Conservation (phyloP, 2,888 invertebrate species). For the Erynnis tages region DNA sequence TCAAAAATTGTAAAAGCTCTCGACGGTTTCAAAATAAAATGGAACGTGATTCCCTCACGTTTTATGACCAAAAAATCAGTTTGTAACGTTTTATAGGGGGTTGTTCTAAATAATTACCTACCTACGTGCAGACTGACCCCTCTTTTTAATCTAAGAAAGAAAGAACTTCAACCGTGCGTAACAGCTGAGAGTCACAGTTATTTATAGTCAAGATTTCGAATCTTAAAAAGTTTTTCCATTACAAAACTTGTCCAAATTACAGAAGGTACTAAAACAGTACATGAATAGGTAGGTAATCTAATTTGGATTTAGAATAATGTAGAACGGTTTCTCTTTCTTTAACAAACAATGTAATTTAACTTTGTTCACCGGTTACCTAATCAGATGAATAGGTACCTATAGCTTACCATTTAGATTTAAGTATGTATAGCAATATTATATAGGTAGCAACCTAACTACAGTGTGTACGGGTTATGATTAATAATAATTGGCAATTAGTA, state of each 20-base stretch:
- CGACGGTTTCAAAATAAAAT: background rate
- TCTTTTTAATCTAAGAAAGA: conserved; percentile 54
- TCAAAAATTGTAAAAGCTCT: too few relatives aligned
- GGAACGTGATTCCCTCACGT: conserved; percentile 23
- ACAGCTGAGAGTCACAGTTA: conserved; percentile 77
- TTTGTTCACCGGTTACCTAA: conserved; percentile 2
- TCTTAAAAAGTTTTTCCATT: conserved; percentile 78
- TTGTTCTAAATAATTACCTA: conserved; percentile 71
- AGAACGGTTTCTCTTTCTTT: conserved; percentile 22
- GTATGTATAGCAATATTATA: too few relatives aligned
- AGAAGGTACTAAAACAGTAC: conserved; percentile 27
- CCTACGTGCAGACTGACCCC: conserved; percentile 69
- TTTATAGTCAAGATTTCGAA: conserved; percentile 73
- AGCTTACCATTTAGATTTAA: too few relatives aligned
- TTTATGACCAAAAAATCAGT: conserved; percentile 25
- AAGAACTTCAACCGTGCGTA: conserved; percentile 67
- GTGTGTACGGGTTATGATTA: too few relatives aligned
- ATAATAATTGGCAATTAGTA: too few relatives aligned
- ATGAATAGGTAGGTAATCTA: conserved; percentile 32
- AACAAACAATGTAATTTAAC: conserved; percentile 20
- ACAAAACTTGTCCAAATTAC: conserved; percentile 46
- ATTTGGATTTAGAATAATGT: conserved; percentile 23
- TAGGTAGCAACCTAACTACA: too few relatives aligned
- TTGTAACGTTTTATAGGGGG: conserved; percentile 27
- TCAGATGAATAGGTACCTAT: too few relatives aligned